phyloP scores from a whole-genome alignment of 2,113 vertebrate species.

The Sylvicapra grimmia region DNA sequence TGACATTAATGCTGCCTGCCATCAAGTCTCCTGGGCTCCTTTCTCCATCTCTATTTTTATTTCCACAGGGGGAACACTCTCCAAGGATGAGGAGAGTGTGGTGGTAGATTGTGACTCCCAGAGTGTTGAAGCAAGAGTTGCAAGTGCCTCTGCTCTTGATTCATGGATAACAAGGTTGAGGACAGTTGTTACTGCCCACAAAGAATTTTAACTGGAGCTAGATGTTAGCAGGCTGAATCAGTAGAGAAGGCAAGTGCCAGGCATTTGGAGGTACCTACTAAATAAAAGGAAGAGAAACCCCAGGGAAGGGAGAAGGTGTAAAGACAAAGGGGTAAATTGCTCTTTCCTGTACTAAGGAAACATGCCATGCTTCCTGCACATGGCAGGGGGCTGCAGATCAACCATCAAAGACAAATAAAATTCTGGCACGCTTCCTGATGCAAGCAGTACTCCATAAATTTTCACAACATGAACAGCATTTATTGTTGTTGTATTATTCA shows the following conservation, averaged over 20 bases:
- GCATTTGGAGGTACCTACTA: background rate
- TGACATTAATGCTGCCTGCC: background rate
- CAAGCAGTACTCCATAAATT: background rate
- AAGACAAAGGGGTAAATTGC: background rate
- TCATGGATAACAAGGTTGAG: background rate
- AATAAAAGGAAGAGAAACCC: background rate
- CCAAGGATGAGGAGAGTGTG: background rate
- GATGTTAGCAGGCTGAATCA: background rate
- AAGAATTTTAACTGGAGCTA: background rate
- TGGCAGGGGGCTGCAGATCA: background rate
- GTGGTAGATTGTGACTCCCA: background rate
- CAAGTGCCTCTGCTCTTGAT: background rate
- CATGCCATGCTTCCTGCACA: no score
- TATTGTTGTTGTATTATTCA: background rate
- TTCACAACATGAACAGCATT: background rate
- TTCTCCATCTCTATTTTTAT: slow-evolving; percentile 40
- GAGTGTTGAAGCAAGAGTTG: background rate
- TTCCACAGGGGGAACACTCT: background rate
- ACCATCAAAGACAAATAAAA: background rate
- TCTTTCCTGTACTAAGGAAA: background rate
- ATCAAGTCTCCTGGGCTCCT: slow-evolving; percentile 5
- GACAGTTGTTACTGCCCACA: background rate
- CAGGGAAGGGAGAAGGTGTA: background rate
- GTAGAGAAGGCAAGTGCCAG: background rate
- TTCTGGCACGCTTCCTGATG: background rate